These are phyloP conservation scores for Empidonax alnorum DNA, from an alignment of 2,113 vertebrate genomes.

Conservation along the genomic window DNA sequence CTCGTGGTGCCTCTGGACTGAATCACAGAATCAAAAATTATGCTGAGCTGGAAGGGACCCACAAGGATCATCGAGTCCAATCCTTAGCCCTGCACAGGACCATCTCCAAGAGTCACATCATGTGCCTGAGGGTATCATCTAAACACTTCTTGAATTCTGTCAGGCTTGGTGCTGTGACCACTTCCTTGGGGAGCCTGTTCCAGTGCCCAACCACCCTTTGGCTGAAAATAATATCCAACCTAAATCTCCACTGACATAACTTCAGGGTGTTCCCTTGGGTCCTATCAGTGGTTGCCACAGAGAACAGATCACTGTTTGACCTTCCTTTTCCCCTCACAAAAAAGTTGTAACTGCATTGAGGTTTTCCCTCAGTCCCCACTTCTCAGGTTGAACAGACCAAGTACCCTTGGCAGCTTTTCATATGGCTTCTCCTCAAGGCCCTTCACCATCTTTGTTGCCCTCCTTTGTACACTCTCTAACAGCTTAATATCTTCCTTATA, in stretches of 20 bases:
- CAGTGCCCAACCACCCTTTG: background rate
- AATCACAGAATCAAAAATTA: background rate
- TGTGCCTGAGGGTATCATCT: background rate
- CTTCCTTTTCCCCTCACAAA: background rate
- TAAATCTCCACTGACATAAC: background rate
- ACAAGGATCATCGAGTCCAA: background rate
- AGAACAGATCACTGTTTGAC: background rate
- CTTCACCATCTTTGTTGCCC: background rate
- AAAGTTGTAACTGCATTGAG: background rate
- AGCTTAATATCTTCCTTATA: too few species aligned
- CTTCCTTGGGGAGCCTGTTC: background rate
- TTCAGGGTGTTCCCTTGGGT: background rate
- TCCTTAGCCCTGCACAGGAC: background rate
- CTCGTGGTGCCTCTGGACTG: background rate
- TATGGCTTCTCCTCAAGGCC: background rate
- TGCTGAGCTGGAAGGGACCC: background rate
- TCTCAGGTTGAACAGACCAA: background rate
- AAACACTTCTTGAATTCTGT: background rate
- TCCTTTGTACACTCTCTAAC: background rate
- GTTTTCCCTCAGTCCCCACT: background rate
- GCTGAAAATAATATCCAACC: background rate
- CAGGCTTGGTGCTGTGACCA: background rate
- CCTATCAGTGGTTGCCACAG: background rate
- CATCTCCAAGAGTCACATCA: background rate
- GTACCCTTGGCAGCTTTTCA: background rate